A percentile compares a stretch with the other conserved stretches of the same genome.
Evolutionary conservation across 2,113 vertebrate species (phyloP).

Genomic region (Podarcis raffonei): DNA sequence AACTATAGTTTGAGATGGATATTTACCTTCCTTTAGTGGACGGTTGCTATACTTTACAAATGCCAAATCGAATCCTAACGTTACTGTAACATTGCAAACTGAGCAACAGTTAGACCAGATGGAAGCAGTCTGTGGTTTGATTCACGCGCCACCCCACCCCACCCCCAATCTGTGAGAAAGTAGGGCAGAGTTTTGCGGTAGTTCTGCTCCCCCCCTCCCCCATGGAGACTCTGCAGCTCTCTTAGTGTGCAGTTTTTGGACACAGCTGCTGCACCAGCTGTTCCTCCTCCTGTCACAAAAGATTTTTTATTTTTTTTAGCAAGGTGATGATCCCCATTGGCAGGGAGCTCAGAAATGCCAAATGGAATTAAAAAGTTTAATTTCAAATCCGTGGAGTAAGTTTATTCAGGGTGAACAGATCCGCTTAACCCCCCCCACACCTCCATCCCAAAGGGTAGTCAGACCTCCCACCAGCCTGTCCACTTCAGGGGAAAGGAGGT

Average conservation of each 20-base stretch:
- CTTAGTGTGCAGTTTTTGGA: conserved; percentile 47
- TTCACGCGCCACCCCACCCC: neutral
- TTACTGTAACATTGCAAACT: neutral
- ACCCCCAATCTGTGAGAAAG: conserved; percentile 28
- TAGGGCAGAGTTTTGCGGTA: conserved; percentile 4
- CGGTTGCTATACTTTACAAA: neutral
- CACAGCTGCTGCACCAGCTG: conserved; percentile 71
- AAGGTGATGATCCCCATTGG: neutral
- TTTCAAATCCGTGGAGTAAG: conserved; percentile 22
- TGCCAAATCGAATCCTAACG: neutral
- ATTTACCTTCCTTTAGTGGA: neutral
- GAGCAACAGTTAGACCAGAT: conserved; percentile 59
- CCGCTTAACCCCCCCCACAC: neutral
- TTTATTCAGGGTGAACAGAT: conserved; percentile 20
- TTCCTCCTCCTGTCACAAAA: conserved; percentile 58
- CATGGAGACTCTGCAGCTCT: conserved; percentile 26
- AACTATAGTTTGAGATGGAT: neutral
- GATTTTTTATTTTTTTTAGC: neutral
- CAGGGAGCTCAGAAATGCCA: conserved; percentile 1
- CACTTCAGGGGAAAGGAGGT: neutral
- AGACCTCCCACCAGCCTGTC: neutral
- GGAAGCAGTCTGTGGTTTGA: conserved; percentile 35
- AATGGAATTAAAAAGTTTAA: conserved; percentile 20
- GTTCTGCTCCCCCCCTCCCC: conserved; percentile 4
- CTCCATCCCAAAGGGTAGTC: neutral